Evolutionary conservation across 2,113 vertebrate genomes (phyloP), one percentile per base, ranked within the genome.

Genomic region (Hippocampus zosterae): DNA sequence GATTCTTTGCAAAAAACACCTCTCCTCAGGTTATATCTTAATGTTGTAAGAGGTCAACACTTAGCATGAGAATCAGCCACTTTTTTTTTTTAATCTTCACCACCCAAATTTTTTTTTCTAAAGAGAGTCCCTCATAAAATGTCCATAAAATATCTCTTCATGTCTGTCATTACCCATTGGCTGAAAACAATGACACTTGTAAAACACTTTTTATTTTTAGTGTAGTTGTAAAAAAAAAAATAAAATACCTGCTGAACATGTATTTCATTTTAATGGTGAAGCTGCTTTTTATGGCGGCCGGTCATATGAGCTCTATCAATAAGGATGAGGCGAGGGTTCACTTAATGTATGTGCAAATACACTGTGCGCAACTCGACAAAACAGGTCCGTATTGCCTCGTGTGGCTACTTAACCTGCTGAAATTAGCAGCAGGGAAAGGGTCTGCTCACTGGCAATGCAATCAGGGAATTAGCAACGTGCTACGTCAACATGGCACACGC

Each of bases 201-300:
- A 91, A 92, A 92, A 89, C 81, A 77, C 79, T 88, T 88, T 88
- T 76, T 80, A 84, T 87, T 82, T 90, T 91, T 91, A 91, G 89
- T 81, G 77, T 84, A 85, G 85, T 83, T 81, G 73, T 92, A 91
- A 91, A 92, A 78, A 78, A n/a, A n/a, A n/a, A n/a, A n/a, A n/a
- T n/a, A n/a, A n/a, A n/a, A n/a, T 37, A 74, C 74, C 69, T 84
- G 86, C 82, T 87, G 79, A 81, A 75, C 75, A 68, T 82, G 73
- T 87, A 78, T 89, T 86, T 84, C 62, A 82, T 76, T 90, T 89
- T 87, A 90, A 90, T 90, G 87, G 85, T 79, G 72, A 81, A 57
- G 79, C 72, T 84, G 78, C 79, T 93, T 92, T 37, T 60, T 92
- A 92, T 88, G 81, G 84, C 77, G 62, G 70, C 44, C 59, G 81